Percentiles rank a stretch among this genome's conserved stretches.
Evolutionary conservation across 1,140 invertebrate species (phyloP).

Genomic region (Achatina immaculata): DNA sequence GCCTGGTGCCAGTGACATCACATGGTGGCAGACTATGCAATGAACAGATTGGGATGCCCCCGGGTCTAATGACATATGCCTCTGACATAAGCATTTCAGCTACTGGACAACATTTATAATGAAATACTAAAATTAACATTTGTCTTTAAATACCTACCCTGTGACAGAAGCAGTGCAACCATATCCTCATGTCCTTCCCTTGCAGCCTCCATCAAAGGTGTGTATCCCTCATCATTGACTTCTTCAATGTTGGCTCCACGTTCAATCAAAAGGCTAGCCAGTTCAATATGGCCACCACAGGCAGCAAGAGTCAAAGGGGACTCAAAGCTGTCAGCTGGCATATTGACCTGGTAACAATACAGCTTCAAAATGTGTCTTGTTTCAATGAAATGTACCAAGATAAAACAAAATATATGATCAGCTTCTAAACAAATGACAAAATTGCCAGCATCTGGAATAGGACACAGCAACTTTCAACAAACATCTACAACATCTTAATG

Average conservation of each 20-base stretch:
- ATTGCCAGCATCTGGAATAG: no score
- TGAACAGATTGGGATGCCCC: no score
- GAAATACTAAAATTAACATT: no score
- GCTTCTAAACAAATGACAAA: no score
- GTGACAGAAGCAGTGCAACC: conserved; percentile 92
- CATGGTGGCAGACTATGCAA: no score
- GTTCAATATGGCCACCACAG: conserved; percentile 97
- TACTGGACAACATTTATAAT: no score
- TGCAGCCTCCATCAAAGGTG: conserved; percentile 94
- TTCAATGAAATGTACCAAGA: no score
- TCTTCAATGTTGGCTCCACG: conserved; percentile 98
- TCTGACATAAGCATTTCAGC: no score
- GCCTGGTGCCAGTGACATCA: no score
- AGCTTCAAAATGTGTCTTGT: background rate
- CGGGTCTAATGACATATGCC: no score
- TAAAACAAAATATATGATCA: no score
- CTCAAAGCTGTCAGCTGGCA: conserved; percentile 99
- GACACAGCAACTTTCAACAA: background rate
- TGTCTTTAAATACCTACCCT: conserved; percentile 77
- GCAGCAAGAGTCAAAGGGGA: conserved; percentile 97
- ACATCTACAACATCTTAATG: no score
- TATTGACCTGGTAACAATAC: conserved; percentile 82
- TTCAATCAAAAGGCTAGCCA: conserved; percentile 92
- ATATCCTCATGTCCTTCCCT: conserved; percentile 98
- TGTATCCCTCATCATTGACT: conserved; percentile 99